Base-by-base conservation (phyloP, 2,797 vertebrate genomes). In the Salarias fasciatus region DNA sequence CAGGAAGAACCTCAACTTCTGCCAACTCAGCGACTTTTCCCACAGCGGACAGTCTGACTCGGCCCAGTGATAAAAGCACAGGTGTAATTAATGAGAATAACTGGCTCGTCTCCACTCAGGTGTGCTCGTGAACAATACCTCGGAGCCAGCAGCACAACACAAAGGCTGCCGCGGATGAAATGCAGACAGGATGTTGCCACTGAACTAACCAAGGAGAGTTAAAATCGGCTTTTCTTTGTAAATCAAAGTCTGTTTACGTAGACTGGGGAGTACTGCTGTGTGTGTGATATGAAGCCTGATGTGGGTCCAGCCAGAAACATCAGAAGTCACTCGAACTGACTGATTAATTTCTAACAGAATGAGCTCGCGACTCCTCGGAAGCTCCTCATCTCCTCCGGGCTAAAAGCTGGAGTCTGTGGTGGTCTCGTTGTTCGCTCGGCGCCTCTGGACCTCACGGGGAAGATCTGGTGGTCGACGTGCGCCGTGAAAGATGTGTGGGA, bases 31-130 rank as follows among this genome's bases (percentile, higher is more conserved):
- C 40, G 28, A 52, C 15, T 6, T 44, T 49, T 46, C 12, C 12
- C 40, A 52, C 28, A 35, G 41, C 5, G 12, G 35, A 35, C 44
- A 46, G 8, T 57, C 57, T 61, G 24, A 61, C 42, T 42, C 33
- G 38, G 58, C 15, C 57, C 43, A 35, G 49, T 6, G 36, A 14
- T 31, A 40, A 28, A 36, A 53, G 48, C 48, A 47, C 43, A 52
- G 11, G 18, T 48, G 36, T 46, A 35, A 44, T 35, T 45, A 40
- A 58, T 68, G 33, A 49, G 28, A 49, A 6, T 58, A 62, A 49
- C 3, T 4, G 13, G 29, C n/a, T 51, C 36, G 8, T 15, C 7
- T 57, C 47, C 35, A 31, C 18, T 36, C 44, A 12, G 18, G 30
- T 53, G 44, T 51, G 28, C 30, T 0, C n/a, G 38, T 30, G 45